These are phyloP conservation scores for Willisornis vidua DNA, from an alignment of 2,113 vertebrate genomes.

Conservation along the genomic window DNA sequence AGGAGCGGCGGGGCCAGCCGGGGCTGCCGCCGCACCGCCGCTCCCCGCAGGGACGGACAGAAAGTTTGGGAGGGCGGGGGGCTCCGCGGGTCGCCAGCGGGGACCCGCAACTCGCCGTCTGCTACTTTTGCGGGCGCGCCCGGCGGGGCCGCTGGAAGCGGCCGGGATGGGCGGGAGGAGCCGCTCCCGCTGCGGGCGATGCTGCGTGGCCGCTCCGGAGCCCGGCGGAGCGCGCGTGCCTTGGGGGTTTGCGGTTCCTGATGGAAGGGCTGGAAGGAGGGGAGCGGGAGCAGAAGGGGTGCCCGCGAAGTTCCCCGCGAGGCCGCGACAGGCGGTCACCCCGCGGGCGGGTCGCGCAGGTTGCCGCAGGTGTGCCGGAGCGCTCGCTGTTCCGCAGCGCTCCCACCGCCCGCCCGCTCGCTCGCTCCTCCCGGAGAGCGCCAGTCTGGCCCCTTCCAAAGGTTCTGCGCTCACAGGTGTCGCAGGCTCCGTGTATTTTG, in stretches of 20 bases:
- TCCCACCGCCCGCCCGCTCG: neutral
- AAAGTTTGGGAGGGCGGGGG: neutral
- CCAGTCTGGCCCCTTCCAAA: neutral
- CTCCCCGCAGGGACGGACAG: neutral
- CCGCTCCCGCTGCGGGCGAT: neutral
- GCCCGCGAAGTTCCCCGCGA: constrained; percentile 25
- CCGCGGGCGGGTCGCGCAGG: neutral
- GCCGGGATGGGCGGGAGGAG: neutral
- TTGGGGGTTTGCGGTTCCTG: neutral
- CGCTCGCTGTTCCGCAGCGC: neutral
- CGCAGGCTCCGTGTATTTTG: neutral
- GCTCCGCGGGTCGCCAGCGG: neutral
- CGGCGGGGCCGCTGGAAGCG: neutral
- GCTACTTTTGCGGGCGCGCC: neutral
- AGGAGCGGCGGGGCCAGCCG: neutral
- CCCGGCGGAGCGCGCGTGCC: neutral
- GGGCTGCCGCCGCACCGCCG: neutral
- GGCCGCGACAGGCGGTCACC: neutral
- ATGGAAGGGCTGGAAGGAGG: neutral
- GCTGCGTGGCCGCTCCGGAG: neutral
- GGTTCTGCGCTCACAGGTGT: neutral
- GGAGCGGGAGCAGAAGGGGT: neutral
- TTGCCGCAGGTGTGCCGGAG: neutral
- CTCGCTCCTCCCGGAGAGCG: neutral
- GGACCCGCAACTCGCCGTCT: neutral